A percentile compares a stretch with the other conserved stretches of the same genome.
phyloP scores from a whole-genome alignment of 2,113 vertebrate species.

The Misgurnus anguillicaudatus region DNA sequence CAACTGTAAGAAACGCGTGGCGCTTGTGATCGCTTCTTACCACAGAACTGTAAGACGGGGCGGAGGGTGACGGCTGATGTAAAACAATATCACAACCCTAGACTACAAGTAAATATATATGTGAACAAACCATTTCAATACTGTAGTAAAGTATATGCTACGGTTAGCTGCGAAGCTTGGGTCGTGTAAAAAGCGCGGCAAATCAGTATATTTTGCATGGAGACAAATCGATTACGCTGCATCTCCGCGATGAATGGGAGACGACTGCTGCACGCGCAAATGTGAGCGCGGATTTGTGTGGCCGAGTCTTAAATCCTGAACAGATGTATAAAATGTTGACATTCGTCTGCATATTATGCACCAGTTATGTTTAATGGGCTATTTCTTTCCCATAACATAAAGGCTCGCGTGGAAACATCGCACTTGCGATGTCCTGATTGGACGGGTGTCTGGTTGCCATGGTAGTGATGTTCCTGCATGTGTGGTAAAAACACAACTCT shows the following conservation, averaged over 20 bases:
- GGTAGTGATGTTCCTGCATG: conserved; percentile 14
- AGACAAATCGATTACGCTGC: not conserved
- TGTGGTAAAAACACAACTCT: not conserved
- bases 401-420: conserved; percentile 14
- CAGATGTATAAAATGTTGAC: no score
- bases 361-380: not conserved
- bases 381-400: conserved; percentile 16
- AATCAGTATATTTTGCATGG: not conserved
- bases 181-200: not conserved
- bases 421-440: conserved; percentile 16
- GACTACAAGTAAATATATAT: not conserved
- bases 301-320: no score
- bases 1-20: no score
- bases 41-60: not conserved
- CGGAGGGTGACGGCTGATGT: not conserved
- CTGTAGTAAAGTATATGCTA: not conserved
- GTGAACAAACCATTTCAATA: not conserved
- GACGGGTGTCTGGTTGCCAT: conserved; percentile 32
- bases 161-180: not conserved
- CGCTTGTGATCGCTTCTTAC: not conserved
- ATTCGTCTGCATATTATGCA: not conserved
- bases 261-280: not conserved
- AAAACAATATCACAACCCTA: not conserved
- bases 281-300: not conserved
- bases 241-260: not conserved